Base-by-base conservation (phyloP, 2,888 invertebrate genomes). In the Alloplasta piceator region DNA sequence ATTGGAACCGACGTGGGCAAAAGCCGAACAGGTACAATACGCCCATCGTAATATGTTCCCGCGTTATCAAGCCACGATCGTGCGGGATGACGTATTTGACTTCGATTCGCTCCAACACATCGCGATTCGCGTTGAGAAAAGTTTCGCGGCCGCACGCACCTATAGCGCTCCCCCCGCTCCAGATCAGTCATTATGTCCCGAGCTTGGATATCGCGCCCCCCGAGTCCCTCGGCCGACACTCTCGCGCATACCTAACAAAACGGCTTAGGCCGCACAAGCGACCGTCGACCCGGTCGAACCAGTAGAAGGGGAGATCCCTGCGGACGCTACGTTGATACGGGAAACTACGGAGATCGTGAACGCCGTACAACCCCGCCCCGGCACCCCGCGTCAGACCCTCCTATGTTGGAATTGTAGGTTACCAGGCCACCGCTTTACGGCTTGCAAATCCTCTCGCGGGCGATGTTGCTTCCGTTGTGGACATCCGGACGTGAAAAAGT, bases 11-110 rank as follows among this genome's bases (percentile, higher is more conserved):
- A 16, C 55, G 1, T 55, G 55, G 55, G 9, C 7, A 0, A 39
- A 55, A 4, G 41, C 14, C 16, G 67, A 67, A 5, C 67, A 67
- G 6, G 41, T 67, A 4, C 67, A 67, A 26, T 26, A 26, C 26
- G 26, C 26, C 1, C 26, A 26, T 26, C 26, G 26, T 26, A 26
- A 26, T 26, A 41, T 67, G 67, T 3, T 67, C 9, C 67, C 67
- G 2, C 12, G 12, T 1, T n/a, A 55, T 1, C 67, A 16, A 6
- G 43, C 41, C 41, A 41, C 67, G 2, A 55, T 67, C 10, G 55
- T 14, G 4, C 55, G 55, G 1, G 67, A 67, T 41, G 67, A 55
- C 12, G 41, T 41, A 0, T 12, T 26, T 0, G 41, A 66, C 12
- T 38, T 52, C 4, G 66, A 58, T n/a, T 58, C 36, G 9, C 10